These are phyloP conservation scores for Psilanteris sp. DNA, from an alignment of 1,140 invertebrate genomes.

Conservation along the genomic window DNA sequence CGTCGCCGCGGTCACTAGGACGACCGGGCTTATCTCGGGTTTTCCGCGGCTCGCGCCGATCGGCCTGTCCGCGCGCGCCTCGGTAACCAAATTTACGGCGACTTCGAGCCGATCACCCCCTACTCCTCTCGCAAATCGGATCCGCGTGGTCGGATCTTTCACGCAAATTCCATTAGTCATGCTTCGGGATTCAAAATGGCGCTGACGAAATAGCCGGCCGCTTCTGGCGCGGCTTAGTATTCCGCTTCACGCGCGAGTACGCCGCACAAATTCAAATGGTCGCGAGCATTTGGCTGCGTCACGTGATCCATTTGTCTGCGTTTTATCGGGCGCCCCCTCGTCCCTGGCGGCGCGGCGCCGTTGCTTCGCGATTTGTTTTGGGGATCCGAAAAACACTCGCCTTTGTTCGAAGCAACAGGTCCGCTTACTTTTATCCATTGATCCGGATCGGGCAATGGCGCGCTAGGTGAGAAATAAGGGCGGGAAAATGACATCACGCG, in stretches of 20 bases:
- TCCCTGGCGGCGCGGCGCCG: too few species aligned
- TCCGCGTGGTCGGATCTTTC: conserved; percentile 1
- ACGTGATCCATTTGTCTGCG: conserved; percentile 26
- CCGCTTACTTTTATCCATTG: conserved; percentile 28
- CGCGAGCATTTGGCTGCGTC: too few species aligned
- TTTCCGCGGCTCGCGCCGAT: too few species aligned
- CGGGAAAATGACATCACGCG: conserved; percentile 2
- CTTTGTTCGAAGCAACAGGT: conserved; percentile 34
- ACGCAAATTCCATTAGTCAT: conserved; percentile 34
- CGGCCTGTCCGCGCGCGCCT: too few species aligned
- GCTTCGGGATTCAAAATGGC: conserved; percentile 30
- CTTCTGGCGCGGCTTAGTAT: conserved; percentile 39
- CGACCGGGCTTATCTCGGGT: too few species aligned
- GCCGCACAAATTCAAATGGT: conserved; percentile 45
- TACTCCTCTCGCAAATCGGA: conserved; percentile 4
- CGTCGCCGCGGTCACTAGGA: too few species aligned
- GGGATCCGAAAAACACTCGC: neutral
- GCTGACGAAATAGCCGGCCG: conserved; percentile 30
- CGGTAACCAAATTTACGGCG: conserved; percentile 5
- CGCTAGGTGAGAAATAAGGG: conserved; percentile 14
- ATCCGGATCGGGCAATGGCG: conserved; percentile 17
- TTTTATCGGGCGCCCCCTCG: too few species aligned
- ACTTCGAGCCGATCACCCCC: neutral
- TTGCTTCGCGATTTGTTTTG: conserved; percentile 1
- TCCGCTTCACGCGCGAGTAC: conserved; percentile 19